Evolutionary conservation across 2,797 vertebrate genomes (phyloP).

Genomic region (Hyperoplus lanceolatus): DNA sequence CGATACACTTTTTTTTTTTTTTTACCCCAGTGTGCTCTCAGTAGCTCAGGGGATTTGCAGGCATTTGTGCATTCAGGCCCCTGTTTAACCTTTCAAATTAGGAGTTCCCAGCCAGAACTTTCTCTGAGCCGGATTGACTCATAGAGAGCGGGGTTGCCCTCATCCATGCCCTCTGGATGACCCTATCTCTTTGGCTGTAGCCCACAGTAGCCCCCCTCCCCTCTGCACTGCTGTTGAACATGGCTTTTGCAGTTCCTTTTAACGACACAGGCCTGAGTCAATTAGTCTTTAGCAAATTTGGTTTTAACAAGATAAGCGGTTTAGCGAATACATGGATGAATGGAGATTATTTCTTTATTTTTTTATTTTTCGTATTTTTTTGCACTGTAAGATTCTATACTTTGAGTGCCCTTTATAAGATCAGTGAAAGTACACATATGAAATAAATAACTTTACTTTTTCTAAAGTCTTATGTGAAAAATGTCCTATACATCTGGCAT

Average conservation of each 20-base stretch:
- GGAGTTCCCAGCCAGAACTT: slow-evolving; percentile 58
- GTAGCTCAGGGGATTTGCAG: slow-evolving; percentile 44
- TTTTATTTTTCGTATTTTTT: not conserved
- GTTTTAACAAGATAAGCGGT: slow-evolving; percentile 65
- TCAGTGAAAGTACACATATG: not conserved
- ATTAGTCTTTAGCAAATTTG: slow-evolving; percentile 47
- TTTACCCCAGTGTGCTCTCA: slow-evolving; percentile 54
- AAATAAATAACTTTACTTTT: slow-evolving; percentile 12
- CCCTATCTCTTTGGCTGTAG: slow-evolving; percentile 58
- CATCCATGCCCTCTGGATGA: slow-evolving; percentile 65
- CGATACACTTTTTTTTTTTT: slow-evolving; percentile 59
- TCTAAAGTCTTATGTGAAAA: slow-evolving; percentile 21
- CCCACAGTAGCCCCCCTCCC: slow-evolving; percentile 28
- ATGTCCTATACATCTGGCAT: slow-evolving; percentile 19
- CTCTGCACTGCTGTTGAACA: slow-evolving; percentile 41
- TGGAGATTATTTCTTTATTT: slow-evolving; percentile 27
- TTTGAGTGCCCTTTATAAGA: slow-evolving; percentile 2
- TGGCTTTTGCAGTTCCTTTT: slow-evolving; percentile 55
- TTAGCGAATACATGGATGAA: slow-evolving; percentile 37
- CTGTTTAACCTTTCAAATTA: slow-evolving; percentile 61
- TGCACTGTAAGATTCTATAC: not conserved
- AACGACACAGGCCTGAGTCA: slow-evolving; percentile 44
- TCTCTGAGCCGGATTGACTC: slow-evolving; percentile 53
- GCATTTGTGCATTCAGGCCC: slow-evolving; percentile 49
- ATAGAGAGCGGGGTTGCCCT: slow-evolving; percentile 42